Conservation (phyloP, 1,140 invertebrate species). For the Pseudomyrmex gracilis region DNA sequence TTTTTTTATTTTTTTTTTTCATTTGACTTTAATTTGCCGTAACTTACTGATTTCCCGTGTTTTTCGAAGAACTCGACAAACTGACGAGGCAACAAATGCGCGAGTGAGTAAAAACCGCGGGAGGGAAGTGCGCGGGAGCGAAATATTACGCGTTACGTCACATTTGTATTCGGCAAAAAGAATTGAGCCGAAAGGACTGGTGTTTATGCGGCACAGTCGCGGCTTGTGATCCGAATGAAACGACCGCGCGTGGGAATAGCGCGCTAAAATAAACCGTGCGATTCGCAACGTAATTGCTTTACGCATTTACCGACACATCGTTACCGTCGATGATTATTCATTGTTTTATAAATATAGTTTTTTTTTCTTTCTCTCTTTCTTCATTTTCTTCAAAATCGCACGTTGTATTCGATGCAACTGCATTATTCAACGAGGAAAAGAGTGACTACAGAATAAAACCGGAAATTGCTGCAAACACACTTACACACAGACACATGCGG, state of each 20-base stretch:
- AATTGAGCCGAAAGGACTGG: conserved; percentile 24
- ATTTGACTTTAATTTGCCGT: not conserved
- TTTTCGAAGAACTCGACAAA: not conserved
- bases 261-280: conserved; percentile 62
- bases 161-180: conserved; percentile 52
- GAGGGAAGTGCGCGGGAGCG: conserved; percentile 4
- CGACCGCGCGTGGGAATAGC: conserved; percentile 22
- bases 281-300: conserved; percentile 62
- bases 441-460: conserved; percentile 54
- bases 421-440: conserved; percentile 62
- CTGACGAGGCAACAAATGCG: conserved; percentile 14
- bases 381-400: not conserved
- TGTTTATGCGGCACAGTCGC: conserved; percentile 35
- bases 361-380: too few species aligned
- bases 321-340: conserved; percentile 68
- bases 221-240: conserved; percentile 46
- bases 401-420: conserved; percentile 27
- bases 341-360: conserved; percentile 67
- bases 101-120: not conserved
- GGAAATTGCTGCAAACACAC: conserved; percentile 23
- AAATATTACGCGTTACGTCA: conserved; percentile 40
- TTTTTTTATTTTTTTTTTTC: not conserved
- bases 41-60: not conserved
- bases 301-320: conserved; percentile 60
- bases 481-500: not conserved